A percentile compares a stretch with the other conserved stretches of the same genome.
Conservation (phyloP, 2,888 invertebrate species). For the Stenolophus ochropezus region DNA sequence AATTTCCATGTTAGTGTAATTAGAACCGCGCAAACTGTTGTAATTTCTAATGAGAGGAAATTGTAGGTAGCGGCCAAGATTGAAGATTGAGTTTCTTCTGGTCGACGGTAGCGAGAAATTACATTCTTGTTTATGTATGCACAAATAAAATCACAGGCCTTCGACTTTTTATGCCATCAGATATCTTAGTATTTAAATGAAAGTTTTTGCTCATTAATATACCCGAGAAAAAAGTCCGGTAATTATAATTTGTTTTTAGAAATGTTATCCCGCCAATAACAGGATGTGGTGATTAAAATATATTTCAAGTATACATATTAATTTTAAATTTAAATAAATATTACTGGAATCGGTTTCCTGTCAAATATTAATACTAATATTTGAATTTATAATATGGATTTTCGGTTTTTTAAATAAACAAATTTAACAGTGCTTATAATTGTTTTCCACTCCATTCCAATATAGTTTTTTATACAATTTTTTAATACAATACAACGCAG, state of each 20-base stretch:
- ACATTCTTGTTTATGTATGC: conserved; percentile 28
- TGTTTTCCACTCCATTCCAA: too few species aligned
- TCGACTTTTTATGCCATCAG: not conserved
- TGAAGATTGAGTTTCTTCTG: conserved; percentile 22
- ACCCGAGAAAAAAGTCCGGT: not conserved
- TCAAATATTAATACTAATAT: not conserved
- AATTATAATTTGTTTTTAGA: not conserved
- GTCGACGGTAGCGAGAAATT: conserved; percentile 6
- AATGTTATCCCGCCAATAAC: not conserved
- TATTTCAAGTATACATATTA: not conserved
- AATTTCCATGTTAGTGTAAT: conserved; percentile 23
- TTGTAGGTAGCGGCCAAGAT: conserved; percentile 7
- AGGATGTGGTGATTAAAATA: not conserved
- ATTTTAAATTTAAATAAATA: not conserved
- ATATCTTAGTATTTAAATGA: not conserved
- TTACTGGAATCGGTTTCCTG: not conserved
- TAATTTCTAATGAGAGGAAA: conserved; percentile 46
- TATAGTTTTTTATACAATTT: too few species aligned
- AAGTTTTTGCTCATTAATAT: not conserved
- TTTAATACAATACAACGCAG: too few species aligned
- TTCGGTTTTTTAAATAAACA: too few species aligned
- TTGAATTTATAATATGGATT: too few species aligned
- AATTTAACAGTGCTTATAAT: too few species aligned
- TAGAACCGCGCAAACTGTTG: conserved; percentile 25
- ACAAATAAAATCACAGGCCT: not conserved